These are phyloP conservation scores for Oncopodura yosiiana DNA, from an alignment of 1,140 invertebrate species.

Conservation along the genomic window DNA sequence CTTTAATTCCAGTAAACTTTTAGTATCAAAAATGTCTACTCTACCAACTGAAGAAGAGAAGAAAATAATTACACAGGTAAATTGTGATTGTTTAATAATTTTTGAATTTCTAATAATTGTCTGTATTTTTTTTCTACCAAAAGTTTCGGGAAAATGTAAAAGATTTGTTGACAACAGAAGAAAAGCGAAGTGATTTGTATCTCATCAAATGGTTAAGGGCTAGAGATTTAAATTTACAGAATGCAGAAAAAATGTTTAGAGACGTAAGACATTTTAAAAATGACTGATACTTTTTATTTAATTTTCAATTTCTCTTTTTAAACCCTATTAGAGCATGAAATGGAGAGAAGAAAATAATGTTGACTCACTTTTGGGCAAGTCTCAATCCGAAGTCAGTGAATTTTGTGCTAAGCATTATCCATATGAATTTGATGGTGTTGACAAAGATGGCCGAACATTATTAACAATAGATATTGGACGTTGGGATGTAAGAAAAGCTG, in stretches of 20 bases:
- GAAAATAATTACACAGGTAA: no score
- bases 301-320: neutral
- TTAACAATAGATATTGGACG: neutral
- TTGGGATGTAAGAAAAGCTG: slow-evolving; percentile 6
- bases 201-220: slow-evolving; percentile 7
- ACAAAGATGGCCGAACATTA: slow-evolving; percentile 14
- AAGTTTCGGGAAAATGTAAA: slow-evolving; percentile 4
- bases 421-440: slow-evolving; percentile 6
- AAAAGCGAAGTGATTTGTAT: neutral
- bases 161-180: slow-evolving; percentile 4
- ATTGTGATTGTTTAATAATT: no score
- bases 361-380: neutral
- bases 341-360: slow-evolving; percentile 5
- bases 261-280: neutral
- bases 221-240: slow-evolving; percentile 6
- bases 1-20: no score
- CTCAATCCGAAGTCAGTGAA: neutral
- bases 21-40: no score
- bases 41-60: no score
- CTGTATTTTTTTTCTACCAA: no score
- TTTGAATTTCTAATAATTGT: no score
- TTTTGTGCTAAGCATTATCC: neutral
- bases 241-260: slow-evolving; percentile 1
- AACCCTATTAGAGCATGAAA: neutral
- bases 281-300: neutral